Percentiles rank a stretch among this genome's conserved stretches.
Evolutionary conservation across 2,797 vertebrate genomes (phyloP).

Genomic region (Fistularia tabacaria): DNA sequence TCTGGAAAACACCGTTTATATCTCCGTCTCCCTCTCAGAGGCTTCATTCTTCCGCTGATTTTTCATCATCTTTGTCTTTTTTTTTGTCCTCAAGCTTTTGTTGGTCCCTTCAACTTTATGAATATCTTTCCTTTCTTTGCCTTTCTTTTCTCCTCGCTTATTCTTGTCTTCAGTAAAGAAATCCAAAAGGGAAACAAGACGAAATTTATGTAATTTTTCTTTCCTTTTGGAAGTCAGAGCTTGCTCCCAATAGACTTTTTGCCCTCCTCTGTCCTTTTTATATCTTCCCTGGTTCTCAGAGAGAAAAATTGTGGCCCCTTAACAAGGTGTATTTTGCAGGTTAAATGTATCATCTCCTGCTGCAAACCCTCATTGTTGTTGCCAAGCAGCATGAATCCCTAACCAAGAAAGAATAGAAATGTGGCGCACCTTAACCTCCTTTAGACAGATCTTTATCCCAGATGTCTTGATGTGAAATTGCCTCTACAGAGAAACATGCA

Average conservation of each 20-base stretch:
- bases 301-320: conserved; percentile 29
- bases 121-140: not conserved
- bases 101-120: no score
- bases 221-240: conserved; percentile 31
- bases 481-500: conserved; percentile 18
- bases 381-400: conserved; percentile 20
- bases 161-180: conserved; percentile 16
- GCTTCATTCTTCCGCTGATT: conserved; percentile 15
- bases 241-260: conserved; percentile 32
- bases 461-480: conserved; percentile 17
- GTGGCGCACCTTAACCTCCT: conserved; percentile 6
- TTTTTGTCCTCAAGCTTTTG: not conserved
- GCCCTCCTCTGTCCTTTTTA: conserved; percentile 16
- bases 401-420: conserved; percentile 14
- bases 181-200: conserved; percentile 32
- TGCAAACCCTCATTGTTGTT: conserved; percentile 34
- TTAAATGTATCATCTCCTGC: not conserved
- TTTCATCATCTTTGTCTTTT: conserved; percentile 10
- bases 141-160: not conserved
- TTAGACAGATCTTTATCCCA: conserved; percentile 13
- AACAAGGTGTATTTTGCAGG: conserved; percentile 10
- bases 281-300: conserved; percentile 2
- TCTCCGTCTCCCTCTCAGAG: conserved; percentile 1
- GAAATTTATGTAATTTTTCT: conserved; percentile 27
- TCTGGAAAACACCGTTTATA: conserved; percentile 7